These are phyloP conservation scores for Octodonta nipae DNA, from an alignment of 2,888 invertebrate species.

Conservation along the genomic window DNA sequence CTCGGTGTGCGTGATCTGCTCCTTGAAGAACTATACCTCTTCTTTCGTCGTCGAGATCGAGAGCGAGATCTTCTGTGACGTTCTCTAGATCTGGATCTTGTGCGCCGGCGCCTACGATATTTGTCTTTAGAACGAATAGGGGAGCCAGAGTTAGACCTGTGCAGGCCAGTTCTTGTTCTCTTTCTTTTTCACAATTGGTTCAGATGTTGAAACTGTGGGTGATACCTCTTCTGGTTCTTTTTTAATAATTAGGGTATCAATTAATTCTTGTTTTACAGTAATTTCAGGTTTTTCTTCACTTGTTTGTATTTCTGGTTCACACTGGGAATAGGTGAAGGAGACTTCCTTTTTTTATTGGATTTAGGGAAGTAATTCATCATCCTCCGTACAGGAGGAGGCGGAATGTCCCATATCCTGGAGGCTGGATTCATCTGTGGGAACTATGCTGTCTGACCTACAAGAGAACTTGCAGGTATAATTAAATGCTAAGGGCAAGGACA, in stretches of 20 bases:
- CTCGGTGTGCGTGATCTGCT: slow-evolving; percentile 12
- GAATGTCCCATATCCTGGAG: slow-evolving; percentile 29
- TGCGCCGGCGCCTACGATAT: slow-evolving; percentile 14
- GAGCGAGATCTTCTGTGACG: slow-evolving; percentile 15
- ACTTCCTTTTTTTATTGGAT: too few species aligned
- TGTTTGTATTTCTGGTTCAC: too few species aligned
- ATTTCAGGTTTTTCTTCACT: too few species aligned
- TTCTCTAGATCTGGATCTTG: slow-evolving; percentile 17
- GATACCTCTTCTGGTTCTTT: slow-evolving; percentile 8
- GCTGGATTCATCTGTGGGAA: slow-evolving; percentile 28
- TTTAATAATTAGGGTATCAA: slow-evolving; percentile 9
- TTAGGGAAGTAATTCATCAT: too few species aligned
- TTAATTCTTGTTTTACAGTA: too few species aligned
- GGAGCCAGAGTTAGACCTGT: slow-evolving; percentile 13
- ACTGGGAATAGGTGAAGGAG: too few species aligned
- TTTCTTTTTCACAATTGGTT: too few species aligned
- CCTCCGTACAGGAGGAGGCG: slow-evolving; percentile 35
- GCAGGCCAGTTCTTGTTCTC: slow-evolving; percentile 3
- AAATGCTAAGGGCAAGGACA: slow-evolving; percentile 27
- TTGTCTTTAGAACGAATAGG: slow-evolving; percentile 18
- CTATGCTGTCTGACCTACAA: slow-evolving; percentile 33
- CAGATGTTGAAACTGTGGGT: too few species aligned
- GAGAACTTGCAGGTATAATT: slow-evolving; percentile 40
- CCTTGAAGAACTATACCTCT: slow-evolving; percentile 13
- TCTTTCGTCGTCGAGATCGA: slow-evolving; percentile 14